Evolutionary conservation across 2,797 vertebrate genomes (phyloP).

Genomic region (Tragelaphus eurycerus): DNA sequence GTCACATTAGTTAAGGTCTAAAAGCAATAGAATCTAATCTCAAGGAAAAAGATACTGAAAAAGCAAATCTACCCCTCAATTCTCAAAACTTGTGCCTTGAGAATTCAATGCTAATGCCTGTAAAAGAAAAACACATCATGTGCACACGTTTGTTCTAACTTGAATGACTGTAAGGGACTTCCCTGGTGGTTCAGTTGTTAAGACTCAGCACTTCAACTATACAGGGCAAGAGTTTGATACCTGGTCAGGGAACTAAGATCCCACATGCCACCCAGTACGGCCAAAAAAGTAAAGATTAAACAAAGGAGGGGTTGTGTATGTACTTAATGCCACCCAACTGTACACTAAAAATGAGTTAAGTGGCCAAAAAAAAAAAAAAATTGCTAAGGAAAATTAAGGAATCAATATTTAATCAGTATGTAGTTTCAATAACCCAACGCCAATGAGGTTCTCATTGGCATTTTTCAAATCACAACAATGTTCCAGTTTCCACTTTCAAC

Average conservation of each 20-base stretch:
- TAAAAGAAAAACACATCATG: neutral
- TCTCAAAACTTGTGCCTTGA: neutral
- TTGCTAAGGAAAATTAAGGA: neutral
- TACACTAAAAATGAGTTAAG: neutral
- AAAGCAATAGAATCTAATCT: neutral
- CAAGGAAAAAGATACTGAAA: neutral
- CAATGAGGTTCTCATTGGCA: neutral
- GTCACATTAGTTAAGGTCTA: neutral
- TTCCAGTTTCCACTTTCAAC: neutral
- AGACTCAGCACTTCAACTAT: neutral
- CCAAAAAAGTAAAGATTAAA: neutral
- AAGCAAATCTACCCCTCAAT: neutral
- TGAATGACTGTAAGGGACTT: neutral
- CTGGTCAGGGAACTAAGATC: neutral
- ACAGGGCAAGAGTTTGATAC: neutral
- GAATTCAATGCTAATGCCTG: neutral
- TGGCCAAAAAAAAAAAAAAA: neutral
- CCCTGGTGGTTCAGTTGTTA: neutral
- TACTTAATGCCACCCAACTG: neutral
- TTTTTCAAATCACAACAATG: neutral
- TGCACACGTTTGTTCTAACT: neutral
- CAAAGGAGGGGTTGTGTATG: neutral
- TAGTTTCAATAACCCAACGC: neutral
- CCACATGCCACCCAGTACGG: neutral
- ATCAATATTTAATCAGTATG: neutral